Evolutionary conservation across 2,888 invertebrate species (phyloP), one percentile per base, ranked within the genome.

Genomic region (Sinotaia quadrata): DNA sequence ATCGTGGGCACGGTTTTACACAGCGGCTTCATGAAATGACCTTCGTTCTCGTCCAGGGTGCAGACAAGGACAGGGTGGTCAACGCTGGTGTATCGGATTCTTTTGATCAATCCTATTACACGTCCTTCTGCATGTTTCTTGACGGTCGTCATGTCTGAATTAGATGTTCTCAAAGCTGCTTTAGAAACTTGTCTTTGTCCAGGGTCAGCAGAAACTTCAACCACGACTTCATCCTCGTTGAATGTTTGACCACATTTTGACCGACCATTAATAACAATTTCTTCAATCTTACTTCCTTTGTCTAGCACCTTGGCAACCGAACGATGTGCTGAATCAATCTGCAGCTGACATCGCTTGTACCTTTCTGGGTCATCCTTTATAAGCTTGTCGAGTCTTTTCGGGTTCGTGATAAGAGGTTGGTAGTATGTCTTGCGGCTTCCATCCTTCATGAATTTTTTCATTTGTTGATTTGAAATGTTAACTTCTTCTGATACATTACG

Each of bases 1-100:
- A 81, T 73, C 54, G 80, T 81, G 27, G 81, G 81, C 4, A 81
- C 68, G 3, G 80, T 80, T 69, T 78, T 79, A 47, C 79, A 80
- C 31, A 81, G 62, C 3, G 81, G 81, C 27, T 70, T 57, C 67
- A 80, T 75, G 18, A 80, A 62, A 58, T 78, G 69, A 10, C 71
- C 67, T 37, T 72, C 74, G 1, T 41, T 61, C 24, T 73, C 73
- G 63, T 78, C 78, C 27, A 76, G 62, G 4, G 74, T 75, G 65
- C 81, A 81, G 2, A 75, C 57, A 51, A 79, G 73, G 2, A 79
- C 72, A 18, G 78, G 80, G 58, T 77, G 68, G 8, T 73, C 51
- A 0, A 69, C 67, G 29, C 76, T 56, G 51, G 57, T 67, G 44
- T 62, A 65, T 21, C 71, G 65, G 12, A 69, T 65, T 52, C 78